Evolutionary conservation across 2,113 vertebrate genomes (phyloP).

Genomic region (Budorcas taxicolor): DNA sequence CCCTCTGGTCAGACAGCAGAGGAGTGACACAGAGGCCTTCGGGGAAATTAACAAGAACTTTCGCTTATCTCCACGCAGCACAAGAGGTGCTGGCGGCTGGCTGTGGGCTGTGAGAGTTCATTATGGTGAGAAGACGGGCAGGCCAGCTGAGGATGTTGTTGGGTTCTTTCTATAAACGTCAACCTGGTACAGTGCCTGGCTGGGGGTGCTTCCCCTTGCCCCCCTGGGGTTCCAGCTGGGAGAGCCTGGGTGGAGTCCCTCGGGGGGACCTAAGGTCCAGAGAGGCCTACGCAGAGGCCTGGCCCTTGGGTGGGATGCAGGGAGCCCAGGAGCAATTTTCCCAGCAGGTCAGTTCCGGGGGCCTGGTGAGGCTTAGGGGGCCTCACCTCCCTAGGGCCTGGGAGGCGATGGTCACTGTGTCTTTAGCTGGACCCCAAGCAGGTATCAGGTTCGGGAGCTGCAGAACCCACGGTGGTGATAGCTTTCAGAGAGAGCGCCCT

Average conservation of each 20-base stretch:
- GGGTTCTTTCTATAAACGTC: neutral
- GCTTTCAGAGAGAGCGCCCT: accelerated
- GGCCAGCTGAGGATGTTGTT: neutral
- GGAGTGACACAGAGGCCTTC: neutral
- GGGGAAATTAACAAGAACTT: slow-evolving; percentile 35
- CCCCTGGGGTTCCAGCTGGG: neutral
- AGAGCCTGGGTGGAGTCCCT: neutral
- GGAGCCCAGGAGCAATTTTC: too few relatives aligned
- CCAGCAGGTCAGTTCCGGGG: accelerated
- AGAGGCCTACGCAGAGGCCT: neutral
- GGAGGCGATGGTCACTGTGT: accelerated
- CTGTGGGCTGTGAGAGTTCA: neutral
- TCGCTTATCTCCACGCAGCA: neutral
- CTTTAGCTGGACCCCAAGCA: neutral
- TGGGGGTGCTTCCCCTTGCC: neutral
- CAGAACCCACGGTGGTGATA: accelerated
- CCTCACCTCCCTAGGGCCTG: neutral
- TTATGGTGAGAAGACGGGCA: neutral
- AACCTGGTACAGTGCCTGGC: accelerated
- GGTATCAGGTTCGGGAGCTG: neutral
- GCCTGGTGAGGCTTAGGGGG: neutral
- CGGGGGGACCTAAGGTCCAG: neutral
- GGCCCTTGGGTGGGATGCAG: neutral
- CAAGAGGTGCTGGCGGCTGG: neutral
- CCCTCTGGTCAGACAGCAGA: neutral